Evolutionary conservation across 2,797 vertebrate species (phyloP).

Genomic region (Tapera naevia): DNA sequence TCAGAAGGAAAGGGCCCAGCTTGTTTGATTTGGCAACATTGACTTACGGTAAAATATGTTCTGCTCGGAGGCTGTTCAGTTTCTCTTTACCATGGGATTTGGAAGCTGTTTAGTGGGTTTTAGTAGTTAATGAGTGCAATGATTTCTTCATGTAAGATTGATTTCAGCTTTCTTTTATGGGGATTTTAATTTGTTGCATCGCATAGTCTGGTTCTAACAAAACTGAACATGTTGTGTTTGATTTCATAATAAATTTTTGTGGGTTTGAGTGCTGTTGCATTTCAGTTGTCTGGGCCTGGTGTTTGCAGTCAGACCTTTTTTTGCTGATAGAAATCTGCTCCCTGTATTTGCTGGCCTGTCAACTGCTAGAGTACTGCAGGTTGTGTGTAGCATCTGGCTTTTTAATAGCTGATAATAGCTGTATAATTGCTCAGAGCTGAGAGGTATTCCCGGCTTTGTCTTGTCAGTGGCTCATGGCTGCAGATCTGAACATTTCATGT

Average conservation of each 20-base stretch:
- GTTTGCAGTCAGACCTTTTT: background rate
- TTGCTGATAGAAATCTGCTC: background rate
- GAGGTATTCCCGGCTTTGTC: background rate
- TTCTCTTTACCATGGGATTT: background rate
- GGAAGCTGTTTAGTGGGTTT: background rate
- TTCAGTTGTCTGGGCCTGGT: background rate
- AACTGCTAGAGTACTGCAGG: constrained; percentile 6
- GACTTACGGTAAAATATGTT: background rate
- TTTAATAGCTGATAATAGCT: background rate
- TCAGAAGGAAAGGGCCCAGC: background rate
- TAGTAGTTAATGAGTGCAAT: background rate
- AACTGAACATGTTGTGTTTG: background rate
- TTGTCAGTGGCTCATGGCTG: background rate
- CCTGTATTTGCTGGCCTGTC: background rate
- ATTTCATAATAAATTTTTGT: background rate
- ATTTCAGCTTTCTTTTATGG: background rate
- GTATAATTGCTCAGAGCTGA: background rate
- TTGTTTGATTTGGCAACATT: background rate
- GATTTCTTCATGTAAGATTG: background rate
- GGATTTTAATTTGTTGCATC: background rate
- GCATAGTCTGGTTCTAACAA: background rate
- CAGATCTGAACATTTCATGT: background rate
- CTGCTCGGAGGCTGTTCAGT: background rate
- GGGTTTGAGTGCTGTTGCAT: background rate
- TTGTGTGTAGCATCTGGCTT: background rate